Evolutionary conservation across 2,888 invertebrate species (phyloP).

Genomic region (Drosophila longiperda): DNA sequence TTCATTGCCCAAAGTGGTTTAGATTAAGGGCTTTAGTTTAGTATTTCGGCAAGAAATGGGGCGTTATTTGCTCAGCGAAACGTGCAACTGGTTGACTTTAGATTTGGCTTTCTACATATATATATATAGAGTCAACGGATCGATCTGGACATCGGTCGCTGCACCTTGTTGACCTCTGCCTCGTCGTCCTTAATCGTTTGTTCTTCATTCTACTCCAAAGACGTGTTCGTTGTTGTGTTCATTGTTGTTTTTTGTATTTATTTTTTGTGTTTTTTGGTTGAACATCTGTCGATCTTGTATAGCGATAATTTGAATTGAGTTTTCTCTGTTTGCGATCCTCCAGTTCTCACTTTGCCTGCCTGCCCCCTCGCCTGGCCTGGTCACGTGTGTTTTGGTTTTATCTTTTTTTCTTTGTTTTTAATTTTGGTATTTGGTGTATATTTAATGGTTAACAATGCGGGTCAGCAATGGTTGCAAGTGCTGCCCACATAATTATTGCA

Average conservation of each 20-base stretch:
- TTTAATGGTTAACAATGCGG: slow-evolving; percentile 36
- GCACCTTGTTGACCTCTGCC: slow-evolving; percentile 75
- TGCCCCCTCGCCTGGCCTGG: slow-evolving; percentile 29
- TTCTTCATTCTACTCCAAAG: slow-evolving; percentile 8
- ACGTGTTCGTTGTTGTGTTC: slow-evolving; percentile 16
- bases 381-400: slow-evolving; percentile 42
- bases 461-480: slow-evolving; percentile 5
- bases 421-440: slow-evolving; percentile 6
- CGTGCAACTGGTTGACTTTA: slow-evolving; percentile 76
- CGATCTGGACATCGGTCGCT: slow-evolving; percentile 74
- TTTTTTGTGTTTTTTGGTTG: slow-evolving; percentile 54
- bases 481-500: slow-evolving; percentile 45
- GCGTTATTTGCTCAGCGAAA: slow-evolving; percentile 80
- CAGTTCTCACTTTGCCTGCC: slow-evolving; percentile 22
- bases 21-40: slow-evolving; percentile 78
- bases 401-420: background rate
- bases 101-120: slow-evolving; percentile 24
- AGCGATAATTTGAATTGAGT: slow-evolving; percentile 83
- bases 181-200: slow-evolving; percentile 41
- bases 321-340: slow-evolving; percentile 69
- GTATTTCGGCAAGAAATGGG: slow-evolving; percentile 66
- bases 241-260: slow-evolving; percentile 40
- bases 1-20: slow-evolving; percentile 79
- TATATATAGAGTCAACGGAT: slow-evolving; percentile 41
- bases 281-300: slow-evolving; percentile 83